Evolutionary conservation across 2,797 vertebrate species (phyloP), one percentile per base, ranked within the genome.

Genomic region (Melopsittacus undulatus): DNA sequence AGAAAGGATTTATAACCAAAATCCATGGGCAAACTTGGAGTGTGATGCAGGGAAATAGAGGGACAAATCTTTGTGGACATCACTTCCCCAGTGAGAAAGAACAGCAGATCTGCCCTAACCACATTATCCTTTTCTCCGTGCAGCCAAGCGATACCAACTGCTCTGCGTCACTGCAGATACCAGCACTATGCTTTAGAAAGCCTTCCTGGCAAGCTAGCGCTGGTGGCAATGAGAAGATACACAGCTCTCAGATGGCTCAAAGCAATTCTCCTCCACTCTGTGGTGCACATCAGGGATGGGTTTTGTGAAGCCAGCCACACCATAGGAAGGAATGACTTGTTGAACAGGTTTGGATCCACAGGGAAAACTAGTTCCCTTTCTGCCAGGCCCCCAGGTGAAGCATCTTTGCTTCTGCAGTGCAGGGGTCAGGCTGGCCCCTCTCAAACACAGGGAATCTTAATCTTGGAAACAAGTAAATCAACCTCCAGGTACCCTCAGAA

Each of bases 91-190:
- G 43, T 1, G 30, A 79, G 78, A 82, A 82, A 36, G 29, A 49
- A 36, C 46, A 87, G 46, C 19, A 88, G 54, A 30, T 42, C 63
- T 82, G 34, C 57, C 66, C 70, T 18, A 6, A 34, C 13, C 16
- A 12, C 9, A 12, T 34, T 6, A 20, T 26, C 26, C 17, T 79
- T 29, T 59, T 45, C 78, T 46, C 38, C 49, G 38, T 59, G 84
- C 82, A 84, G 66, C 73, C 52, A 69, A 70, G 46, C 0, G 2
- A 70, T 61, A 16, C 23, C 0, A 1, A 13, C 42, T 10, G 30
- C 45, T 91, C 64, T 34, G 36, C 0, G 0, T n/a, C 79, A 73
- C 7, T 14, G 1, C 76, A n/a, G 67, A 68, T 5, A 2, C 29
- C 70, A 38, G 59, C 1, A 1, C 32, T 1, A 4, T 3, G 3